phyloP scores from a whole-genome alignment of 2,113 vertebrate species.

The Eolophus roseicapilla region DNA sequence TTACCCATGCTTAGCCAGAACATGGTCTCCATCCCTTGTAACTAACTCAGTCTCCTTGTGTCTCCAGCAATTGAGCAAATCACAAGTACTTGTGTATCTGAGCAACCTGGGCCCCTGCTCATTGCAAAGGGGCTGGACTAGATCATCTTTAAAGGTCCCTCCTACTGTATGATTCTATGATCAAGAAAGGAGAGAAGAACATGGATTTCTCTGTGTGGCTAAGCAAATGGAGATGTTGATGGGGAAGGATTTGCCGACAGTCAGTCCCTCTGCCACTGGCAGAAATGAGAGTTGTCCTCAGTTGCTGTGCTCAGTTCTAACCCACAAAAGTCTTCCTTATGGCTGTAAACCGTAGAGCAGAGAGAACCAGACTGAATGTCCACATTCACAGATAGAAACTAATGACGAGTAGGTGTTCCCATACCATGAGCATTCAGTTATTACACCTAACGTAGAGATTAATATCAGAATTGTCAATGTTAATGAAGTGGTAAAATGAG shows the following conservation, averaged over 20 bases:
- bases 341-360: not conserved
- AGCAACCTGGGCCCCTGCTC: not conserved
- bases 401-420: not conserved
- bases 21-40: not conserved
- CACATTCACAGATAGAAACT: not conserved
- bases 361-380: not conserved
- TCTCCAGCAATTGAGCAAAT: not conserved
- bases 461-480: not conserved
- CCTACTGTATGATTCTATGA: not conserved
- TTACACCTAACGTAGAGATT: not conserved
- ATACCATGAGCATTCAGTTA: not conserved
- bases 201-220: not conserved
- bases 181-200: not conserved
- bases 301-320: not conserved
- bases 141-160: not conserved
- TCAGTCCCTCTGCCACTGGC: not conserved
- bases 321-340: not conserved
- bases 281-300: not conserved
- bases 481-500: not conserved
- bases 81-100: not conserved
- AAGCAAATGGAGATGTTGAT: accelerated
- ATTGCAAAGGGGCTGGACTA: too few species aligned
- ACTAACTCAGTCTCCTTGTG: not conserved
- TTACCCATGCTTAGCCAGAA: not conserved
- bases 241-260: not conserved